Evolutionary conservation across 2,113 vertebrate species (phyloP).

Genomic region (Hippocampus barbouri): DNA sequence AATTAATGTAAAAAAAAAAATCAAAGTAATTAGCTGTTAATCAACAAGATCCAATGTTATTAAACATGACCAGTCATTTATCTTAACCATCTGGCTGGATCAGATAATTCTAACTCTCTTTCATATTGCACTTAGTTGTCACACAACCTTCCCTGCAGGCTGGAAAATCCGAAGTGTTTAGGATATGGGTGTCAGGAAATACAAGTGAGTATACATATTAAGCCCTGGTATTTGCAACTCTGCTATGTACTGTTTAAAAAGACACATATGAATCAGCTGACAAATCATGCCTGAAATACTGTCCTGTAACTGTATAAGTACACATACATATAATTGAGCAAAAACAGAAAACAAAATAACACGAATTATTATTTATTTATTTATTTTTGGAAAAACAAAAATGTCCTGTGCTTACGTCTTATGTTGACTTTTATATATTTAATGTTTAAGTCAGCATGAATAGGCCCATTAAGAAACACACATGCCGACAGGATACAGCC

Average conservation of each 20-base stretch:
- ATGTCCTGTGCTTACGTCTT: neutral
- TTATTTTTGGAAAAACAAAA: neutral
- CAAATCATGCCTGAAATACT: neutral
- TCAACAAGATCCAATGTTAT: too few species aligned
- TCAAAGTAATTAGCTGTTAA: too few species aligned
- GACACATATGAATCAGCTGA: neutral
- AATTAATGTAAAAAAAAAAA: too few species aligned
- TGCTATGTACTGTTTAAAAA: neutral
- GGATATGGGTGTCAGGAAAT: neutral
- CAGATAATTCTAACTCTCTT: neutral
- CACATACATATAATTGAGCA: neutral
- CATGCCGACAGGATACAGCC: constrained; percentile 27
- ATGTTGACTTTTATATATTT: neutral
- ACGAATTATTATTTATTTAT: neutral
- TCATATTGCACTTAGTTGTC: neutral
- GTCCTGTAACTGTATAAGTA: neutral
- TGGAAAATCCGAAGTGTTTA: neutral
- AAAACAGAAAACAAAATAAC: neutral
- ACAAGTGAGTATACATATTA: neutral
- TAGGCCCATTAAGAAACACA: constrained; percentile 23
- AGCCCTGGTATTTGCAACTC: neutral
- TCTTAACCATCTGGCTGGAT: too few species aligned
- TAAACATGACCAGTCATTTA: too few species aligned
- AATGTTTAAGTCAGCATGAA: constrained; percentile 20
- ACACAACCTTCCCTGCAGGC: neutral